phyloP scores from a whole-genome alignment of 2,888 invertebrate genomes.

The Biston stratarius region DNA sequence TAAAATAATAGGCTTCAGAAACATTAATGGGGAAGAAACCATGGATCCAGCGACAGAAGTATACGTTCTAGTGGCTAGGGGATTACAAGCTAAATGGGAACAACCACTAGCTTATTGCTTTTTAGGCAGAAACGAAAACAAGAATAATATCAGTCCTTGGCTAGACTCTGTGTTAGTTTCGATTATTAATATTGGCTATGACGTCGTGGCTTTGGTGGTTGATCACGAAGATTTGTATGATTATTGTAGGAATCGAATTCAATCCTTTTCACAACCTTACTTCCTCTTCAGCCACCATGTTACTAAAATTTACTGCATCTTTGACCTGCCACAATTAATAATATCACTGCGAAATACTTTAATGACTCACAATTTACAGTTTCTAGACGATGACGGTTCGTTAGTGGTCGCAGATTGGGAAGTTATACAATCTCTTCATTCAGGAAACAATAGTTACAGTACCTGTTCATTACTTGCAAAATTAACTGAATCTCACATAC shows the following conservation, averaged over 20 bases:
- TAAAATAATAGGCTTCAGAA: slow-evolving; percentile 15
- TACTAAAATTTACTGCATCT: slow-evolving; percentile 18
- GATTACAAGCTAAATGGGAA: slow-evolving; percentile 17
- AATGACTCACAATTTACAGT: slow-evolving; percentile 12
- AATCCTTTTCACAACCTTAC: background rate
- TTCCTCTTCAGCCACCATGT: background rate
- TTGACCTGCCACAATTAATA: slow-evolving; percentile 20
- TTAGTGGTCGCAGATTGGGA: slow-evolving; percentile 4
- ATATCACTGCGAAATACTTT: slow-evolving; percentile 18
- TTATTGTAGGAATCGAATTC: background rate
- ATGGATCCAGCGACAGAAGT: slow-evolving; percentile 10
- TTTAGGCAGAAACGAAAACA: background rate
- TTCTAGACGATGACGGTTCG: slow-evolving; percentile 10
- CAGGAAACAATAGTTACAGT: background rate
- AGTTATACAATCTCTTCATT: background rate
- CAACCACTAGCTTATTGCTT: slow-evolving; percentile 17
- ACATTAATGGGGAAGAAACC: background rate
- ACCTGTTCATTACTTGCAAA: background rate
- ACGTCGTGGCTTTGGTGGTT: slow-evolving; percentile 9
- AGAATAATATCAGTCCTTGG: background rate
- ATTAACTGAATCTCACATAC: slow-evolving; percentile 16
- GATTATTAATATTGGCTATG: background rate
- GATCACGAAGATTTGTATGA: slow-evolving; percentile 19
- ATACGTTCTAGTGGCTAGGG: slow-evolving; percentile 14
- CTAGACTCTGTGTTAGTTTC: background rate